Percentiles rank a stretch among this genome's conserved stretches.
These are phyloP conservation scores for Triplophysa dalaica DNA, from an alignment of 2,113 vertebrate species.

Conservation along the genomic window DNA sequence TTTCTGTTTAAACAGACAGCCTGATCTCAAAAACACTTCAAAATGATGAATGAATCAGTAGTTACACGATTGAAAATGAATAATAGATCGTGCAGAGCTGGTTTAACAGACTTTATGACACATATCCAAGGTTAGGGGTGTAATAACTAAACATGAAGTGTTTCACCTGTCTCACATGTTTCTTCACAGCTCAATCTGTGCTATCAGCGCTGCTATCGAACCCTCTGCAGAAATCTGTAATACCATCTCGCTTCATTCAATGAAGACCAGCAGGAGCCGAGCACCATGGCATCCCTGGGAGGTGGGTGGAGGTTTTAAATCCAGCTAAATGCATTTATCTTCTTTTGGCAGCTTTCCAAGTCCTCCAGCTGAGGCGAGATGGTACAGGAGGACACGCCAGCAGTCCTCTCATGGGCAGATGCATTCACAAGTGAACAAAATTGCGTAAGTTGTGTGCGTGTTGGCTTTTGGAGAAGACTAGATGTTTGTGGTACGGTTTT, in stretches of 20 bases:
- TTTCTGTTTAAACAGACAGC: neutral
- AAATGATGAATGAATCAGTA: constrained; percentile 31
- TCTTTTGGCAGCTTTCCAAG: constrained; percentile 40
- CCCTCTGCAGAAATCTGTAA: constrained; percentile 22
- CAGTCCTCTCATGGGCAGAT: neutral
- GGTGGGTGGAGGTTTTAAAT: neutral
- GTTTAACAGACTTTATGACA: neutral
- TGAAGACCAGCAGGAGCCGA: constrained; percentile 4
- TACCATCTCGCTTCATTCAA: constrained; percentile 6
- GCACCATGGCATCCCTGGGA: constrained; percentile 24
- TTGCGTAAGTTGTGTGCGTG: neutral
- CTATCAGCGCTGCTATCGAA: constrained; percentile 18
- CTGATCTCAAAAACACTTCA: constrained; percentile 1
- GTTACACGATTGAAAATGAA: constrained; percentile 15
- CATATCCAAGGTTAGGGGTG: neutral
- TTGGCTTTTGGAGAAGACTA: neutral
- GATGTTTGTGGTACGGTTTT: neutral
- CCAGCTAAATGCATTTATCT: constrained; percentile 43
- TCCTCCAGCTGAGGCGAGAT: constrained; percentile 33
- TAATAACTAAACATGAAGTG: neutral
- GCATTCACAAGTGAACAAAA: neutral
- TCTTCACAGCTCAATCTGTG: constrained; percentile 26
- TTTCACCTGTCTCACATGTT: neutral
- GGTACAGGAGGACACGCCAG: constrained; percentile 2
- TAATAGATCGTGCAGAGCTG: neutral